These are phyloP conservation scores for Microvelia longipes DNA, from an alignment of 1,140 invertebrate genomes.

Conservation along the genomic window DNA sequence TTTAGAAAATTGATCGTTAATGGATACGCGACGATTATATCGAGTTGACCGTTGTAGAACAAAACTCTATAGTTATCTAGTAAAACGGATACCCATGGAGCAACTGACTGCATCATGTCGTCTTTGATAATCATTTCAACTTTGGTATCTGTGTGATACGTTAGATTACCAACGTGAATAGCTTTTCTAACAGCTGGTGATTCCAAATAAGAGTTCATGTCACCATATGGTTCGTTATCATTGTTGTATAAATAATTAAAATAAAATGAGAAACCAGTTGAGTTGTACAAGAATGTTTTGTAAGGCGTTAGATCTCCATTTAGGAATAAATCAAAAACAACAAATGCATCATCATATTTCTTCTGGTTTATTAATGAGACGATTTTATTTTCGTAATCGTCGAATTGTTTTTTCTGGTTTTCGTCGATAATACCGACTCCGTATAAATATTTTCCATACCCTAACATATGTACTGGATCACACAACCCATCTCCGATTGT, in stretches of 20 bases:
- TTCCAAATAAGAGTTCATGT: conserved; percentile 31
- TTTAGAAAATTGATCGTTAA: conserved; percentile 53
- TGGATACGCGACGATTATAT: conserved; percentile 70
- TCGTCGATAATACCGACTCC: conserved; percentile 41
- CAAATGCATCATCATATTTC: neutral
- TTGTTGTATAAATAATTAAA: conserved; percentile 9
- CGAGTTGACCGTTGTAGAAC: conserved; percentile 68
- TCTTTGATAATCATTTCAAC: conserved; percentile 51
- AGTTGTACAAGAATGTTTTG: conserved; percentile 9
- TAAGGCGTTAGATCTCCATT: neutral
- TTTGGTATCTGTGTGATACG: conserved; percentile 32
- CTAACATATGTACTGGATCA: conserved; percentile 61
- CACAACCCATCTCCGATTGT: conserved; percentile 73
- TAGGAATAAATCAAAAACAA: neutral
- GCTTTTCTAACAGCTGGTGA: conserved; percentile 42
- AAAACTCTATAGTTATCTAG: conserved; percentile 48
- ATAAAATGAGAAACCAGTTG: conserved; percentile 10
- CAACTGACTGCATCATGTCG: conserved; percentile 72
- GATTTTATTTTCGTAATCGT: conserved; percentile 10
- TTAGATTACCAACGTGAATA: conserved; percentile 66
- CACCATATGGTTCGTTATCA: conserved; percentile 5
- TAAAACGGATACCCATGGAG: conserved; percentile 54
- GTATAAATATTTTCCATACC: conserved; percentile 65
- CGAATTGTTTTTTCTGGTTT: conserved; percentile 13
- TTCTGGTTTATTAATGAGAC: neutral